phyloP scores from a whole-genome alignment of 2,113 vertebrate species.

The Centropristis striata region DNA sequence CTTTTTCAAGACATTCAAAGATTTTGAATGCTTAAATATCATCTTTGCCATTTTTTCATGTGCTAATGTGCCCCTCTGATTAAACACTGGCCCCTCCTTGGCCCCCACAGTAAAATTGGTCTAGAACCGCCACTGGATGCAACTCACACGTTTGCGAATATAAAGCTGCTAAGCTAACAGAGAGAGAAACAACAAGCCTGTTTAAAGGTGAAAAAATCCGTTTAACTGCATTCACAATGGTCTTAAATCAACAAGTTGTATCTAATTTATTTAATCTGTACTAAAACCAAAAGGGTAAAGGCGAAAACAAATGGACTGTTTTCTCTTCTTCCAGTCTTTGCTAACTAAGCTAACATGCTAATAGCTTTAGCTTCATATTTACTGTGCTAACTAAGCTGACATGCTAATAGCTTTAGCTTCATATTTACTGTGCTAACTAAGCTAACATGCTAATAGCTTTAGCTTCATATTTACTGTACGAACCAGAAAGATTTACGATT shows the following conservation, averaged over 20 bases:
- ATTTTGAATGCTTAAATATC: too few species aligned
- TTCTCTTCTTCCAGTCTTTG: neutral
- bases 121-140: too few species aligned
- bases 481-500: too few species aligned
- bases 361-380: neutral
- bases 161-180: neutral
- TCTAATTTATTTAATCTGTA: neutral
- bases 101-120: too few species aligned
- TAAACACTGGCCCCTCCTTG: too few species aligned
- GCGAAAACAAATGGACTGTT: neutral
- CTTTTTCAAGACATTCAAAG: too few species aligned
- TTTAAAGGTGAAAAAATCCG: neutral
- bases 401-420: neutral
- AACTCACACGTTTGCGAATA: neutral
- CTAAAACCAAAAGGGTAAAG: neutral
- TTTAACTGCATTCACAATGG: neutral
- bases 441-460: neutral
- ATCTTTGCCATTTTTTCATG: too few species aligned
- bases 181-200: too few species aligned
- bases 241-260: neutral
- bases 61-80: too few species aligned
- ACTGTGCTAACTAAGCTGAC: neutral
- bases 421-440: neutral
- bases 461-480: neutral
- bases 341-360: neutral